A percentile compares a stretch with the other conserved stretches of the same genome.
phyloP scores from a whole-genome alignment of 2,888 invertebrate species.

The Cosmorhoe ocellata region DNA sequence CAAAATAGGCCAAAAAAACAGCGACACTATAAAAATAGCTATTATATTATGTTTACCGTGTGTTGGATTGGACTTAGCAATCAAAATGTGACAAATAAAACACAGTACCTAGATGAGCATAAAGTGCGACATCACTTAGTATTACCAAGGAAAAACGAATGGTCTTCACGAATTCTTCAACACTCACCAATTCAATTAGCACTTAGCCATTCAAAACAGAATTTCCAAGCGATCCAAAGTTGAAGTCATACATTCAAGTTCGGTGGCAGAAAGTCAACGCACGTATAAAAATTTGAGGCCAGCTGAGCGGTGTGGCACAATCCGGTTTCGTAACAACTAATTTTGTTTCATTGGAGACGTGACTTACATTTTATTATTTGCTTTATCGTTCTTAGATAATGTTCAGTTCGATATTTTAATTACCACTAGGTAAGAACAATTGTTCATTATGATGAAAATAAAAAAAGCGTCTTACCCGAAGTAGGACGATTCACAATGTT shows the following conservation, averaged over 20 bases:
- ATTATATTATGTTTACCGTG: too few species aligned
- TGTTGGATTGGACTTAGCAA: too few species aligned
- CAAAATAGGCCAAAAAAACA: too few species aligned
- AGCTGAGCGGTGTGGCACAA: slow-evolving; percentile 44
- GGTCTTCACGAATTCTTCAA: slow-evolving; percentile 15
- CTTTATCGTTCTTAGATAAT: slow-evolving; percentile 6
- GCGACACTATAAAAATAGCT: too few species aligned
- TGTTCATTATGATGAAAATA: too few species aligned
- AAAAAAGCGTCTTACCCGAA: too few species aligned
- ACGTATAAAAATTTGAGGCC: slow-evolving; percentile 56
- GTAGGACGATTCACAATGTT: too few species aligned
- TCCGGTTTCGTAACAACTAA: slow-evolving; percentile 53
- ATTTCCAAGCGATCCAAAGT: slow-evolving; percentile 23
- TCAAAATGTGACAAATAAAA: too few species aligned
- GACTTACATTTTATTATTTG: slow-evolving; percentile 45
- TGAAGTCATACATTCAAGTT: slow-evolving; percentile 32
- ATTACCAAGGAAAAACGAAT: slow-evolving; percentile 15
- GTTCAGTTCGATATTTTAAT: slow-evolving; percentile 2
- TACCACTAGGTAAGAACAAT: background rate
- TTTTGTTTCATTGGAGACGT: slow-evolving; percentile 52
- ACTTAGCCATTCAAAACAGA: slow-evolving; percentile 27
- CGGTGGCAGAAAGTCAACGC: slow-evolving; percentile 39
- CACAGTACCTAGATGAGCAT: too few species aligned
- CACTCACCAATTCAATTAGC: slow-evolving; percentile 24
- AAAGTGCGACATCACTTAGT: background rate